phyloP scores from a whole-genome alignment of 1,140 invertebrate species.

The Bilobella aurantiaca region DNA sequence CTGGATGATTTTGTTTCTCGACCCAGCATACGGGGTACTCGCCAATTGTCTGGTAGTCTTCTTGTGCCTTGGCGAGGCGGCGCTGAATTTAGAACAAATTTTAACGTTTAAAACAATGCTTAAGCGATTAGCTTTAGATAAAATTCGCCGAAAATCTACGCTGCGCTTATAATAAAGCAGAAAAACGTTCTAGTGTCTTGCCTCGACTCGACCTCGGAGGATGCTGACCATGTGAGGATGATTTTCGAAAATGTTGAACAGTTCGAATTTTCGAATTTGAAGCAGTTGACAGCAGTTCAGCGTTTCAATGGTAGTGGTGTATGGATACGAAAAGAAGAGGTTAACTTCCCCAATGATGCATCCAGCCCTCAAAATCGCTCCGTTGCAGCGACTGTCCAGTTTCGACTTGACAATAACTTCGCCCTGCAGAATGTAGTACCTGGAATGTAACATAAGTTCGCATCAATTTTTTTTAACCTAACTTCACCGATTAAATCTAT shows the following conservation, averaged over 20 bases:
- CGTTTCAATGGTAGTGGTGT: neutral
- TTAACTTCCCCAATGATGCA: neutral
- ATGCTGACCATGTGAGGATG: neutral
- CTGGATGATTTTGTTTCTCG: neutral
- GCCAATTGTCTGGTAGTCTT: conserved; percentile 3
- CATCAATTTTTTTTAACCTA: too few species aligned
- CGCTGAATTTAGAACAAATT: too few species aligned
- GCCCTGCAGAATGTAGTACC: neutral
- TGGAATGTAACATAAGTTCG: too few species aligned
- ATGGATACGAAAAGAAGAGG: neutral
- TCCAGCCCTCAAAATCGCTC: neutral
- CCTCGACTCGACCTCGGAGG: neutral
- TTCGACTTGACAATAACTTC: neutral
- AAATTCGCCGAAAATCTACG: too few species aligned
- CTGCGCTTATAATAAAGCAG: too few species aligned
- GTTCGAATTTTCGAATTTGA: neutral
- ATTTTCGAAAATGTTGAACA: neutral
- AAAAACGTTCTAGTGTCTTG: too few species aligned
- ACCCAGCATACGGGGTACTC: conserved; percentile 21
- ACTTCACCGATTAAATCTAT: too few species aligned
- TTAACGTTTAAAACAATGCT: too few species aligned
- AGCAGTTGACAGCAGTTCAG: neutral
- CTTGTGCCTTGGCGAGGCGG: neutral
- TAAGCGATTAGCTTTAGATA: too few species aligned
- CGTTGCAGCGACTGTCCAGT: neutral